Evolutionary conservation across 2,888 invertebrate species (phyloP), one percentile per base, ranked within the genome.

Genomic region (Tetramorium bicarinatum): DNA sequence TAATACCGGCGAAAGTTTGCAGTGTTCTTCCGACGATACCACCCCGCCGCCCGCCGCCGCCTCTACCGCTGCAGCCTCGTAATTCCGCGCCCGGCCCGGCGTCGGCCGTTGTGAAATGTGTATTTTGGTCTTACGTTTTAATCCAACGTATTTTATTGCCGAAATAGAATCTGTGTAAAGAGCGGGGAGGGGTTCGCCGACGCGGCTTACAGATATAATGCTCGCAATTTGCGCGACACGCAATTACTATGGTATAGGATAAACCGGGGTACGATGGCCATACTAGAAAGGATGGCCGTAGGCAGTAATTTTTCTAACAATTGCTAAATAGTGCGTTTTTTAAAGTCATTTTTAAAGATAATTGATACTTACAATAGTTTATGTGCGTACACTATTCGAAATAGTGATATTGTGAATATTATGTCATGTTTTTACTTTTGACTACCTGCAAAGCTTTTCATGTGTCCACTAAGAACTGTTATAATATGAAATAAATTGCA

Each of bases 1-100:
- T 89, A 88, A 87, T 89, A 87, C 88, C 85, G 79, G 87, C 85
- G 84, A 89, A 89, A 89, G 85, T 89, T 89, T 87, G 79, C 83
- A 77, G 72, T 66, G 71, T 86, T 82, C 86, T 87, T 85, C 79
- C 85, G 87, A 88, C 87, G 87, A 82, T 56, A 81, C 59, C 52
- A 11, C 21, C 13, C 71, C 41, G 21, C 38, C 62, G 29, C 4
- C 29, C n/a, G n/a, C 2, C 29, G 29, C 29, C 29, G 29, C 29
- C 29, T 2, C 29, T 3, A 0, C 29, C 29, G 29, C 29, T 4
- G 4, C 29, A 21, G 61, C n/a, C 74, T 47, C 61, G 88, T 87
- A 88, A 87, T 88, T 87, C 76, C 67, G 61, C 72, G 34, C 54
- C 41, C 54, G 67, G 59, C 7, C 7, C 25, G 64, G 25, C 56